Evolutionary conservation across 2,888 invertebrate genomes (phyloP), one percentile per base, ranked within the genome.

Genomic region (Orthosia gracilis): DNA sequence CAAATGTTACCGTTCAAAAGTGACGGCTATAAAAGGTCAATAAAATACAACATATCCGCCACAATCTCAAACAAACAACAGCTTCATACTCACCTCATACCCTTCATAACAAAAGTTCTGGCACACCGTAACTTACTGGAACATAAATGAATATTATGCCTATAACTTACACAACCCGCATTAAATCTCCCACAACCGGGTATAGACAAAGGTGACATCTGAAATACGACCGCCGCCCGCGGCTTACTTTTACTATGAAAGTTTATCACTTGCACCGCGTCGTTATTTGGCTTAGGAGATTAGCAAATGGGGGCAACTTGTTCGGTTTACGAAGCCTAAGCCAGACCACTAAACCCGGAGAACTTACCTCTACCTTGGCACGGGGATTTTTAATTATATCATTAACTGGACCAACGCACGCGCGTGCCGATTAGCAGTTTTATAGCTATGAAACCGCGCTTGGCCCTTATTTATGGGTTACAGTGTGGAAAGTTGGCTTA

Each of bases 231-330:
- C 81, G 50, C 11, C 52, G 61, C 57, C 68, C 62, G 79, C 61
- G 67, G 82, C 73, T 82, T 84, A 84, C 72, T 84, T 82, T 79
- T 82, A 85, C 78, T 78, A 84, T 83, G 82, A 86, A 94, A 94
- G 93, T 92, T 93, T 91, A 91, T 93, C 88, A 91, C 93, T 94
- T 92, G 90, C 83, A 85, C 92, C 92, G 89, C 84, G 84, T 88
- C 89, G 88, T 92, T 91, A 91, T 93, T 92, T 92, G 92, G 94
- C 93, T 95, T 94, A 94, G 93, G 91, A 95, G 95, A 95, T 95
- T 95, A 95, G 93, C 92, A 90, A 93, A 92, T 91, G 91, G 91
- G 92, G 91, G 91, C 94, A 94, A 94, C 92, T 94, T 93, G 93
- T 93, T 93, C 92, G 91, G 93, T 93, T 92, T 92, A 93, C 93